A percentile compares a stretch with the other conserved stretches of the same genome.
These are phyloP conservation scores for Dermochelys coriacea DNA, from an alignment of 2,797 vertebrate genomes.

Conservation along the genomic window DNA sequence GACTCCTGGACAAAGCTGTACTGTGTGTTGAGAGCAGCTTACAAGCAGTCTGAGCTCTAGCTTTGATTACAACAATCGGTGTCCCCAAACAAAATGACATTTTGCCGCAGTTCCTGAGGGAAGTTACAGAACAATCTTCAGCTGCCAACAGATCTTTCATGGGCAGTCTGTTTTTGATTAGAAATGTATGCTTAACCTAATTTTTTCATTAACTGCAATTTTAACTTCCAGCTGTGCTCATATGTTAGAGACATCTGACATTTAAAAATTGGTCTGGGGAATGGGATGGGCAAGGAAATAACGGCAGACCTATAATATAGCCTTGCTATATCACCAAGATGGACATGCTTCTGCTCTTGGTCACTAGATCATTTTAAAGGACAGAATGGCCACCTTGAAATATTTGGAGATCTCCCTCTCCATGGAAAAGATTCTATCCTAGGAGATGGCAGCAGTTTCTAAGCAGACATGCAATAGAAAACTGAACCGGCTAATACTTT, in stretches of 20 bases:
- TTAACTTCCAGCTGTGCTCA: slow-evolving; percentile 48
- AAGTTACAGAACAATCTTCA: slow-evolving; percentile 56
- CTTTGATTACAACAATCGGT: slow-evolving; percentile 54
- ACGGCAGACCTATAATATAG: not conserved
- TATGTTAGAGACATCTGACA: slow-evolving; percentile 64
- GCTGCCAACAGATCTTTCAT: slow-evolving; percentile 61
- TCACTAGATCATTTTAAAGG: slow-evolving; percentile 1
- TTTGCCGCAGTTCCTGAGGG: slow-evolving; percentile 57
- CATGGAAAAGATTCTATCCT: not conserved
- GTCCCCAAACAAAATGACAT: slow-evolving; percentile 62
- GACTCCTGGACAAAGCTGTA: slow-evolving; percentile 13
- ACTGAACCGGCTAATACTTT: not conserved
- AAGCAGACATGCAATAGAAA: not conserved
- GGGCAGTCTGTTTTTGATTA: slow-evolving; percentile 35
- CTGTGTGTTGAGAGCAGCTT: slow-evolving; percentile 10
- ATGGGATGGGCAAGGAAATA: slow-evolving; percentile 15
- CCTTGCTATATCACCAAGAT: not conserved
- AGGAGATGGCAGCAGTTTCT: not conserved
- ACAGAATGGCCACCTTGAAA: not conserved
- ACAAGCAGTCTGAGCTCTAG: not conserved
- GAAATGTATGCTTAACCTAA: slow-evolving; percentile 60
- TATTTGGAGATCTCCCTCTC: not conserved
- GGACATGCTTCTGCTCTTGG: not conserved
- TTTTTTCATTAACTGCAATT: slow-evolving; percentile 39
- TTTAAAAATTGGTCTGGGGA: slow-evolving; percentile 38